Base-by-base conservation (phyloP, 2,113 vertebrate genomes). In the Saccopteryx leptura region DNA sequence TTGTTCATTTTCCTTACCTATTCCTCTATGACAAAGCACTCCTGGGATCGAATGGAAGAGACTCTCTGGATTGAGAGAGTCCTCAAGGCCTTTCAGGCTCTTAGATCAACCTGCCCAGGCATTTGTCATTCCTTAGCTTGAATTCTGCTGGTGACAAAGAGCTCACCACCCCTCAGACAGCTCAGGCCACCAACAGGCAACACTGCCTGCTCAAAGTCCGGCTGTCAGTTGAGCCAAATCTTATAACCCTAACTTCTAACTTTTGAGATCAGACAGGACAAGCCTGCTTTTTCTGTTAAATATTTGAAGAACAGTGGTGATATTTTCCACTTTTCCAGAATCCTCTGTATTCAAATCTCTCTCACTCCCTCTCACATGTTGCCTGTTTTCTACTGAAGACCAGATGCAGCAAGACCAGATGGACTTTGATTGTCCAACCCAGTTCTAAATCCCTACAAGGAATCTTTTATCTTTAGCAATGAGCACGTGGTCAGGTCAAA, bases 361-460 rank as follows among this genome's bases (percentile, higher is more conserved):
- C 21, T 71, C 2, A 50, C 3, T 86, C 21, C 28, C 4, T 83
- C 52, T 84, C 71, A 82, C 19, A 68, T 83, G 68, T 92, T 80
- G 17, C 50, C n/a, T 93, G 2, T 86, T 9, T 63, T 66, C 56
- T 90, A 11, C 7, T 68, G 83, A n/a, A 54, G 58, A 72, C 48
- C 46, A 74, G 9, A 52, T 68, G 28, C 19, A 79, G 26, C 56
- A n/a, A 54, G 58, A 72, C 48, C 46, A 74, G 39, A 39, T 39
- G 39, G 39, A 5, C 87, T 80, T 84, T 95, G 33, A 83, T 63
- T 72, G 10, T 74, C 26, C 10, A 79, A 33, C 5, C 1, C 24
- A 66, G 24, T 88, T 87, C 65, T 87, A 68, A 74, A 90, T 18
- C 12, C 46, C n/a, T 72, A 13, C 58, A 33, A 71, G 52, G 72